Evolutionary conservation across 1,140 invertebrate species (phyloP), one percentile per base, ranked within the genome.

Genomic region (Gonioctena quinquepunctata): DNA sequence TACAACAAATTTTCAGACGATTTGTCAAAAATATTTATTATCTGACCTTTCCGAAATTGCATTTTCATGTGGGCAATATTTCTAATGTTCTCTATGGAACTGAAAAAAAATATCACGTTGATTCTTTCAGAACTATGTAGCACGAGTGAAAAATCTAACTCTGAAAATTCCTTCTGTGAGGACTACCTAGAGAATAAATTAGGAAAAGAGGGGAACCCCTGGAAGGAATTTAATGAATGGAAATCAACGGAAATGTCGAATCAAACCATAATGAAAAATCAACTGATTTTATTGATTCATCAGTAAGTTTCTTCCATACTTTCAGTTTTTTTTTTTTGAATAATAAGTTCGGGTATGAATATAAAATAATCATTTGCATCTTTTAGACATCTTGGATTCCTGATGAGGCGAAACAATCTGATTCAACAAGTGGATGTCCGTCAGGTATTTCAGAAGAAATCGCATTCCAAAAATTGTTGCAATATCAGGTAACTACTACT

Each of bases 301-400:
- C 22, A 23, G 26, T 60, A 60, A 60, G 57, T 60, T 27, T 60
- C 13, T 60, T 56, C 23, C 19, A 56, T 23, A 22, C 8, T 56
- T 56, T 56, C 23, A 21, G 19, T 56, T 56, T 56, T 56, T 54
- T 56, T 1, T 19, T 4, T 22, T 19, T 21, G 11, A 56, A 4
- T 21, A 19, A 23, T 56, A 56, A n/a, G n/a, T n/a, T n/a, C n/a
- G n/a, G n/a, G 18, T 21, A 56, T 21, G 18, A 56, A 11, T 22
- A 56, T 56, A 56, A 56, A 22, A 56, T 22, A n/a, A 22, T 56
- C 13, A 19, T 21, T 21, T 56, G 23, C 22, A 56, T 56, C 22
- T 56, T 16, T 21, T 22, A 56, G 54, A 56, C 23, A 56, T 56
- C 54, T 56, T 56, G 54, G 54, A 56, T 22, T 22, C 54, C 54